Base-by-base conservation (phyloP, 2,888 invertebrate species). In the Zaprionus bogoriensis region DNA sequence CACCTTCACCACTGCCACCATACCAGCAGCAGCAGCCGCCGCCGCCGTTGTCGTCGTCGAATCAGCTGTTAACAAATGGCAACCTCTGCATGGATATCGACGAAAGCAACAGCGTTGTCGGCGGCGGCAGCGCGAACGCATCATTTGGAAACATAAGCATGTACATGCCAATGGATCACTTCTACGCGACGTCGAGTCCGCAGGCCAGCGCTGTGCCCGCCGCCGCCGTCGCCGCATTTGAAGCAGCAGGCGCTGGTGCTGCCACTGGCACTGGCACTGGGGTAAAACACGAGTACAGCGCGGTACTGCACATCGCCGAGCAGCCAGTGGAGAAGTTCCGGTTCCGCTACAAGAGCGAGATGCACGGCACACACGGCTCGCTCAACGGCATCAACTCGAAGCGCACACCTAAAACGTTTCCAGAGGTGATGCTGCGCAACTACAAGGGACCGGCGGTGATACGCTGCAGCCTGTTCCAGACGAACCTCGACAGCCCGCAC, bases 331-430 rank as follows among this genome's bases (percentile, higher is more conserved):
- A 95, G 41, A 95, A 95, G 89, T 97, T 97, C 88, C 92, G 97
- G 51, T 97, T 96, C 88, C 93, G 96, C 1, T 97, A 97, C 87
- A 95, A 94, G 88, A 96, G 96, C 30, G 96, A 97, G 92, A 96
- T 96, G 96, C 93, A 94, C 54, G 96, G 96, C 0, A 96, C 96
- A 0, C 96, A 97, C 90, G 96, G 96, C 0, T 95, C 95, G 71
- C 91, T 97, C 4, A 92, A 94, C 12, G 96, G 95, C 0, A 92
- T 92, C 55, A 93, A 92, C n/a, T 92, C 92, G 2, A 92, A 92
- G 22, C 91, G 92, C 10, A 93, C 92, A 17, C 93, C 94, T 55
- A 95, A 94, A 89, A 94, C 94, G 2, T 95, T 93, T 88, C 96
- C 96, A 0, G 93, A 95, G 51, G 95, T 96, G n/a, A 93, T 94